Evolutionary conservation across 1,140 invertebrate genomes (phyloP).

Genomic region (Latrodectus geometricus): DNA sequence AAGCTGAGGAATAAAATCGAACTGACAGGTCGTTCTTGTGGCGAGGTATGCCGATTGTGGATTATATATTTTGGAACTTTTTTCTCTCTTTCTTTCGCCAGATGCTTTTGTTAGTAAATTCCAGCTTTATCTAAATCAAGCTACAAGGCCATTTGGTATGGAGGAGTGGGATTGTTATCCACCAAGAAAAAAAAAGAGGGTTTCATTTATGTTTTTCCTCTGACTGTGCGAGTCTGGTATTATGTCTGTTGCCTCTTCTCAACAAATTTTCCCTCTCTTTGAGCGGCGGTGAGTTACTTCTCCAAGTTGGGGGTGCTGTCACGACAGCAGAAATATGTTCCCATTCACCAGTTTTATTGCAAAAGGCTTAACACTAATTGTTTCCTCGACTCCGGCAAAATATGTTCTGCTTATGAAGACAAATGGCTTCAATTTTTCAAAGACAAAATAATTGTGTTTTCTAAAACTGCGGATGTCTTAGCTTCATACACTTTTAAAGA

Average conservation of each 20-base stretch:
- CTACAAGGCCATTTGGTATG: conserved; percentile 37
- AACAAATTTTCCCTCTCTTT: too few relatives aligned
- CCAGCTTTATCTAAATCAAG: conserved; percentile 55
- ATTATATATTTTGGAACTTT: conserved; percentile 58
- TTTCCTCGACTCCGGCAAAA: too few relatives aligned
- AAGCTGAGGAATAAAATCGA: conserved; percentile 58
- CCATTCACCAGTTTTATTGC: too few relatives aligned
- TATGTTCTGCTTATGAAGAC: too few relatives aligned
- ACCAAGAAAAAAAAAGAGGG: not conserved
- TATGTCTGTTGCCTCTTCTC: not conserved
- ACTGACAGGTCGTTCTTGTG: conserved; percentile 47
- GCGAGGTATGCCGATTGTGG: conserved; percentile 60
- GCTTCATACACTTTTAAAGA: too few relatives aligned
- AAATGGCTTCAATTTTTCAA: too few relatives aligned
- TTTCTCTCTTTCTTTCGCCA: conserved; percentile 11
- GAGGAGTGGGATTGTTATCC: not conserved
- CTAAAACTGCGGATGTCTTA: too few relatives aligned
- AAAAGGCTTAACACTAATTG: too few relatives aligned
- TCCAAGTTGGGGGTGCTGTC: too few relatives aligned
- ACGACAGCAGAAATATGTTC: too few relatives aligned
- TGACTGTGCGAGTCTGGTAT: not conserved
- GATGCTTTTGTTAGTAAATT: conserved; percentile 26
- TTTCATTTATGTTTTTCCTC: not conserved
- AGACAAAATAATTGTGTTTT: too few relatives aligned
- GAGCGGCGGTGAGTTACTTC: too few relatives aligned